Conservation (phyloP, 2,797 vertebrate species). For the Phrynocephalus guinanensis region DNA sequence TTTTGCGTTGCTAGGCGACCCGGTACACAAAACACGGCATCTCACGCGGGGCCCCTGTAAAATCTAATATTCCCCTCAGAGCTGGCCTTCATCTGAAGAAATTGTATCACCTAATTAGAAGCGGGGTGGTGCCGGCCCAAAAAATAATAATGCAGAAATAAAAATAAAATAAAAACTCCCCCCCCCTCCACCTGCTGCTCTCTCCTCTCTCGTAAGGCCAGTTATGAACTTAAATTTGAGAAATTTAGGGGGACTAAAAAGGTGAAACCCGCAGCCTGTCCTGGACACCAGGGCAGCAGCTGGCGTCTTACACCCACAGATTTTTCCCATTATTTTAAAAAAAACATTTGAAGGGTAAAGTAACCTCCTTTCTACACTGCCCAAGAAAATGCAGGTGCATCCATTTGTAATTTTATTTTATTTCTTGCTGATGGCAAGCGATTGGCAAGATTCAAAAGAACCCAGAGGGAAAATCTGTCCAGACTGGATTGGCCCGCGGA, state of each 20-base stretch:
- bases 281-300: neutral
- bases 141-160: neutral
- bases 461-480: neutral
- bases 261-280: constrained; percentile 31
- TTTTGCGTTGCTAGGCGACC: constrained; percentile 72
- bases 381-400: constrained; percentile 52
- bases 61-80: constrained; percentile 64
- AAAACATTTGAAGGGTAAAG: neutral
- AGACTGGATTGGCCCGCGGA: neutral
- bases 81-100: constrained; percentile 59
- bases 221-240: constrained; percentile 46
- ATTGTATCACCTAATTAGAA: constrained; percentile 71
- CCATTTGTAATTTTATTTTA: neutral
- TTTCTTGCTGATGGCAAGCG: fast-evolving
- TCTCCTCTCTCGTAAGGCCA: constrained; percentile 5
- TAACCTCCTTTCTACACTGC: neutral
- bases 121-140: neutral
- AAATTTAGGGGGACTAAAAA: neutral
- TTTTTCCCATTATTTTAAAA: neutral
- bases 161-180: neutral
- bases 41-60: constrained; percentile 47
- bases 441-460: neutral
- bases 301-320: constrained; percentile 26
- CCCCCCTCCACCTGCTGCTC: neutral
- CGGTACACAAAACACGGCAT: constrained; percentile 69